These are phyloP conservation scores for Erpobdella octoculata DNA, from an alignment of 2,888 invertebrate genomes.

Conservation along the genomic window DNA sequence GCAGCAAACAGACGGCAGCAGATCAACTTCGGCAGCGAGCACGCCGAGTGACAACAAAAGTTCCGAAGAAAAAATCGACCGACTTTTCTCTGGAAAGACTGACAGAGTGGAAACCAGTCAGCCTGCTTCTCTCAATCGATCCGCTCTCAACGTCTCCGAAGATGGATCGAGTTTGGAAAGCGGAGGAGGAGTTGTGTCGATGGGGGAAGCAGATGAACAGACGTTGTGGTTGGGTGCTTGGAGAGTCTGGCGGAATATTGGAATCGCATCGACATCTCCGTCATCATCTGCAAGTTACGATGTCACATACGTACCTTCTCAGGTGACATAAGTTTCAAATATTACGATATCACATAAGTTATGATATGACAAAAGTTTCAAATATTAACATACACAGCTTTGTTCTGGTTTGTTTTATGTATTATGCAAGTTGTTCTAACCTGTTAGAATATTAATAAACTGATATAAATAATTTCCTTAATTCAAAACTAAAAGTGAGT, in stretches of 20 bases:
- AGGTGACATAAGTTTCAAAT: constrained; percentile 48
- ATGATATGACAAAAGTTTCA: too few species aligned
- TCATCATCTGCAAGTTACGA: constrained; percentile 18
- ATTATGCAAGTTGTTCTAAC: too few species aligned
- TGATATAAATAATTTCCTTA: too few species aligned
- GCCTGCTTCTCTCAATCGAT: background rate
- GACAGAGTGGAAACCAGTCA: constrained; percentile 1
- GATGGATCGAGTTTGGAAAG: too few species aligned
- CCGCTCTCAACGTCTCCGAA: background rate
- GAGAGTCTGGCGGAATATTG: constrained; percentile 71
- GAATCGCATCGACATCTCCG: constrained; percentile 62
- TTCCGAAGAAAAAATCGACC: background rate
- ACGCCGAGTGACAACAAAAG: background rate
- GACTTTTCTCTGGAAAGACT: background rate
- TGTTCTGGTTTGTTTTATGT: background rate
- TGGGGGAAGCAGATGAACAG: constrained; percentile 39
- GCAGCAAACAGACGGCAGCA: constrained; percentile 5
- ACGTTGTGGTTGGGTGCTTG: constrained; percentile 50
- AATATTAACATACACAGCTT: too few species aligned
- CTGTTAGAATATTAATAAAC: too few species aligned
- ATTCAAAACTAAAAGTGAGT: too few species aligned
- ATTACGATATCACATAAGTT: too few species aligned
- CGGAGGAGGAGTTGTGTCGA: background rate
- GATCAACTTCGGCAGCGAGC: background rate
- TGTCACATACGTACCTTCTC: constrained; percentile 71